Evolutionary conservation across 1,140 invertebrate species (phyloP), one percentile per base, ranked within the genome.

Genomic region (Episyrphus balteatus): DNA sequence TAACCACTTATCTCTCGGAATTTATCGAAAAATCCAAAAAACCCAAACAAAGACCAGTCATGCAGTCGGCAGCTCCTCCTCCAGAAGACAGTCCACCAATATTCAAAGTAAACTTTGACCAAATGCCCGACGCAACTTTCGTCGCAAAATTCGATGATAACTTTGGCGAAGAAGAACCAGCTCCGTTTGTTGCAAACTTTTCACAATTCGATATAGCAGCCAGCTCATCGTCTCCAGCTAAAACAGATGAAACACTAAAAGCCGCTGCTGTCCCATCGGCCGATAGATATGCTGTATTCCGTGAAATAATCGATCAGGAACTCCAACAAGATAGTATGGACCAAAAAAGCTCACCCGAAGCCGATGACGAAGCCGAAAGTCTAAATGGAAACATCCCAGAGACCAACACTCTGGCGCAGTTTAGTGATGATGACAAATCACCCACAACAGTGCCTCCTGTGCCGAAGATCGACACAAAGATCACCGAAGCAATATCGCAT

Each of bases 221-320:
- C 68, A 70, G 49, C 62, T 66, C 0, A 68, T 70, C 6, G 1
- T 49, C 44, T 43, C 61, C 59, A 0, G 56, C 66, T 6, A 72
- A 67, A 3, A 18, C 14, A 21, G 42, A 47, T 15, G 48, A 37
- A 17, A 51, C 19, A 40, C 44, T 38, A 26, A 42, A 43, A 33
- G 55, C 48, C 53, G 61, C 68, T 5, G 64, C 59, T 36, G 58
- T 71, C 32, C 70, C 71, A 7, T 77, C 78, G 0, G 62, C 66
- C 52, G 87, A 90, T 58, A 79, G 86, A 51, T 91, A 91, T 61
- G 87, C 87, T 0, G 88, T 85, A 0, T 90, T 91, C 57, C 72
- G 88, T 50, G 88, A 91, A 72, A 75, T 90, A 44, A 73, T 87
- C 15, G 81, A 84, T 50, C 71, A 82, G 61, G 84, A 86, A 59